Evolutionary conservation across 2,888 invertebrate genomes (phyloP), one percentile per base, ranked within the genome.

Genomic region (Dugesia japonica): DNA sequence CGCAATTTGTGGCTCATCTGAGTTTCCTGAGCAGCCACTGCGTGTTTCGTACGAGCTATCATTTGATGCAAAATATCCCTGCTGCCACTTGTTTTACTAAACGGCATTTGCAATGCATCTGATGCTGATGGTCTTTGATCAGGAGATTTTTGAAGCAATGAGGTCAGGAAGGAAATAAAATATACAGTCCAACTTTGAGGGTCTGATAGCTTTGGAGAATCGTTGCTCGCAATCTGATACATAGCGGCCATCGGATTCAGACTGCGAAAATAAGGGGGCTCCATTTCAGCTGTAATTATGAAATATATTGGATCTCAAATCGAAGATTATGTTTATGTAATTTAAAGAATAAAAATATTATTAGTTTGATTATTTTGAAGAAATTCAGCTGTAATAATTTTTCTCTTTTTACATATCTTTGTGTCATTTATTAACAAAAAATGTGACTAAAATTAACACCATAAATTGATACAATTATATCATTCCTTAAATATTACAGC

Each of bases 191-290:
- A 38, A 38, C 17, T 9, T 13, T 38, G 38, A 38, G 82, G 80
- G 75, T 82, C 80, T 28, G 82, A 81, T 82, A 98, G 87, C 72
- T 90, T 89, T 74, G 98, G 98, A 74, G 97, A 91, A 83, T 97
- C 95, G 85, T 98, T 98, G 87, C 98, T 97, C 81, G 98, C 98
- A 85, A 98, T 99, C 87, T 98, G 98, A 86, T 98, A 99, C 81
- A 99, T 89, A 80, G 98, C 98, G 81, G 95, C 95, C 98, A 99
- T 99, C 79, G 98, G 95, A 86, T 99, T 98, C 95, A 98, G 95
- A 13, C 28, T 23, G 86, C 97, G 97, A 87, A 98, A 99, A 86
- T 98, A 92, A 15, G 98, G 98, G 33, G 88, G 88, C 86, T 97
- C 97, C 78, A 95, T 88, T 86, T 99, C 98, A 79, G 98, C 97